Conservation (phyloP, 2,113 vertebrate genomes). For the Tringa solitaria region DNA sequence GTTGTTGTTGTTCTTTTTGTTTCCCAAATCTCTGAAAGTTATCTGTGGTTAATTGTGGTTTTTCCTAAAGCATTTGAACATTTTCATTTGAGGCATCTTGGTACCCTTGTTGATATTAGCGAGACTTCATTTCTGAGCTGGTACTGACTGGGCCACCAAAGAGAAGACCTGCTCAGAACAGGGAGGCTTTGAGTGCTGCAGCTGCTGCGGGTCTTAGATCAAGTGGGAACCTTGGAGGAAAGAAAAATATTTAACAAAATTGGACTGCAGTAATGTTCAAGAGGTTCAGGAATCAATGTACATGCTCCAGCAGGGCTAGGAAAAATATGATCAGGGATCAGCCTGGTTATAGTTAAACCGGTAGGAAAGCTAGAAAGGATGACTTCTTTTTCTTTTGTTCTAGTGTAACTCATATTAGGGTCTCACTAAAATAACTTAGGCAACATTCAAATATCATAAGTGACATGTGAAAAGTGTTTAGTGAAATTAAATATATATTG, state of each 20-base stretch:
- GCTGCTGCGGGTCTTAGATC: background rate
- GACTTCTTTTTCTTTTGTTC: background rate
- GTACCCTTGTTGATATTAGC: too few species aligned
- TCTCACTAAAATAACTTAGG: background rate
- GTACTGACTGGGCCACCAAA: background rate
- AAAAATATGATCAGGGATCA: background rate
- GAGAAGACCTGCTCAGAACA: background rate
- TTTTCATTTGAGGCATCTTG: background rate
- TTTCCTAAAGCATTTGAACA: rapidly evolving
- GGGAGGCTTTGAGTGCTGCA: background rate
- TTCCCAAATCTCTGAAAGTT: background rate
- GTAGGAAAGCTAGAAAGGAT: background rate
- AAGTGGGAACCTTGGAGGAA: background rate
- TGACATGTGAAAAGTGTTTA: background rate
- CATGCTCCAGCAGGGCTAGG: background rate
- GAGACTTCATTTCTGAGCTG: background rate
- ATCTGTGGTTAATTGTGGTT: background rate
- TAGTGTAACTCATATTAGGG: background rate
- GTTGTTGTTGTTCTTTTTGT: background rate
- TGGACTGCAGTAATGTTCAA: background rate
- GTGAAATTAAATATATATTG: background rate
- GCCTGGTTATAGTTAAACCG: background rate
- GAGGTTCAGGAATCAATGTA: background rate
- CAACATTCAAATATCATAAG: background rate
- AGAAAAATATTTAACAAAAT: background rate